Percentiles rank a stretch among this genome's conserved stretches.
These are phyloP conservation scores for Eucidaris tribuloides DNA, from an alignment of 35 echinoderm and acorn worm genomes.

Conservation along the genomic window DNA sequence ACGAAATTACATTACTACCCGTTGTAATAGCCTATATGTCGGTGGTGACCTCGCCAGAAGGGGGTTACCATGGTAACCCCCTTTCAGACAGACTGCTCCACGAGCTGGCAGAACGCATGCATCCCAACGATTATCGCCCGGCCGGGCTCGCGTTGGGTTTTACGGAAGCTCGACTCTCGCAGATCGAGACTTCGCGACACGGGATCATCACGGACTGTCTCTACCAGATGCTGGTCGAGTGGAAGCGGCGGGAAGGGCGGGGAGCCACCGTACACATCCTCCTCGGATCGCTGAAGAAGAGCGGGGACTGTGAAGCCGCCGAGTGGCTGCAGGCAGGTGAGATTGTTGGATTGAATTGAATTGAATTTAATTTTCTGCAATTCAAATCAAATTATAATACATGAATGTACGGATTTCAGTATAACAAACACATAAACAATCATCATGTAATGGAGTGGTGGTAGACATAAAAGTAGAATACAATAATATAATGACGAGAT, in stretches of 20 bases:
- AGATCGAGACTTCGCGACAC: background rate
- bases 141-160: background rate
- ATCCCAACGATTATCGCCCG: background rate
- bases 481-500: too few relatives aligned
- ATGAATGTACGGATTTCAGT: too few relatives aligned
- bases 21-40: too few relatives aligned
- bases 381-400: too few relatives aligned
- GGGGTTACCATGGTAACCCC: conserved; percentile 5
- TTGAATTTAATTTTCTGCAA: too few relatives aligned
- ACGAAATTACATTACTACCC: too few relatives aligned
- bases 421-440: too few relatives aligned
- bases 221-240: conserved; percentile 9
- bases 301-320: background rate
- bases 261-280: background rate
- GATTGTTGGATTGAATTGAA: too few relatives aligned
- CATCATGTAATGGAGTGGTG: too few relatives aligned
- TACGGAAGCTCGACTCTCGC: background rate
- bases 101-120: background rate
- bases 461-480: too few relatives aligned
- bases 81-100: background rate
- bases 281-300: conserved; percentile 2
- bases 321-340: conserved; percentile 21
- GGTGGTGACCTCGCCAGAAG: too few relatives aligned
- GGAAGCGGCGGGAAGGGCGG: background rate
- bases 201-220: background rate